These are phyloP conservation scores for Lynx canadensis DNA, from an alignment of 2,113 vertebrate species.

Conservation along the genomic window DNA sequence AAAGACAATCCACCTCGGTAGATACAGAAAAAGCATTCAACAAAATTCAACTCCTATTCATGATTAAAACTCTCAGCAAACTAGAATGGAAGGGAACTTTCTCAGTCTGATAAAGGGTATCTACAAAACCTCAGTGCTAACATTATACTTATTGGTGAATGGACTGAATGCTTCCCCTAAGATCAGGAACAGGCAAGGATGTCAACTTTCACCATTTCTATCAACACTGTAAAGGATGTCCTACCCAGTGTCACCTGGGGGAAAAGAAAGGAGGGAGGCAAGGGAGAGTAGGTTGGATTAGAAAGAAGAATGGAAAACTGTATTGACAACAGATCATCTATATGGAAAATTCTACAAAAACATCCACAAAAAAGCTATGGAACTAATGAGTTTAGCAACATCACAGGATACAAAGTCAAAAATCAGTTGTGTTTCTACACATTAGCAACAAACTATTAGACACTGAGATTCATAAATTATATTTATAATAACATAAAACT, in stretches of 20 bases:
- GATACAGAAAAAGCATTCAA: neutral
- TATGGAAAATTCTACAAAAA: neutral
- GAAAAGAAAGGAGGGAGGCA: neutral
- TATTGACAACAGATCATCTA: neutral
- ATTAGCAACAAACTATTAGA: constrained; percentile 9
- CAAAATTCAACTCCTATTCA: constrained; percentile 20
- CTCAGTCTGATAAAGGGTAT: neutral
- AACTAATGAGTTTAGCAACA: constrained; percentile 10
- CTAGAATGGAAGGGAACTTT: neutral
- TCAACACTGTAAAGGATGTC: neutral
- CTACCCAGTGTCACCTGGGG: neutral
- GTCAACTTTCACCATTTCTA: neutral
- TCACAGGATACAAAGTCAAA: neutral
- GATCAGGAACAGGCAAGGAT: neutral
- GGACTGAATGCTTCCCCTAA: neutral
- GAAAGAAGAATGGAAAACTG: neutral
- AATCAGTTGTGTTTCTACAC: neutral
- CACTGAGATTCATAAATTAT: neutral
- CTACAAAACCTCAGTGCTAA: neutral
- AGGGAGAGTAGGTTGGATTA: neutral
- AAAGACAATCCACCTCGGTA: neutral
- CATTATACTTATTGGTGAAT: neutral
- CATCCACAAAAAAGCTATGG: neutral
- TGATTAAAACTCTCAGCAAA: neutral
- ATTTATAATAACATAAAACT: neutral